phyloP scores from a whole-genome alignment of 2,113 vertebrate genomes.

The Poeciliopsis turrubarensis region DNA sequence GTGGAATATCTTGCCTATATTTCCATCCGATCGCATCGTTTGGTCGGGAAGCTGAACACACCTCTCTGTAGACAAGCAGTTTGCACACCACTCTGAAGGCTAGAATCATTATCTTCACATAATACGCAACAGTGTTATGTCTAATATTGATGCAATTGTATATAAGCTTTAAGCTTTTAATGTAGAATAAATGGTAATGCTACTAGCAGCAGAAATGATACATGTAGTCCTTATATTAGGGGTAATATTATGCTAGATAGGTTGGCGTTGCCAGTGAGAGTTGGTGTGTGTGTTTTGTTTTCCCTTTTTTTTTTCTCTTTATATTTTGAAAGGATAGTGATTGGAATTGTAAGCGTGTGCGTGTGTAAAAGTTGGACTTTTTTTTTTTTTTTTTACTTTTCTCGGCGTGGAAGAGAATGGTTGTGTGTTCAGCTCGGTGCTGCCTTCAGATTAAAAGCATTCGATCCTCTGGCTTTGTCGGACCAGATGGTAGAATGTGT shows the following conservation, averaged over 20 bases:
- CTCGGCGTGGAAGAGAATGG: not conserved
- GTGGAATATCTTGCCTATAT: slow-evolving; percentile 43
- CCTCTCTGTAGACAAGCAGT: slow-evolving; percentile 57
- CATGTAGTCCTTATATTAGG: slow-evolving; percentile 80
- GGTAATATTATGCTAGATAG: slow-evolving; percentile 72
- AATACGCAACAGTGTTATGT: slow-evolving; percentile 71
- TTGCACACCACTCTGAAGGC: slow-evolving; percentile 54
- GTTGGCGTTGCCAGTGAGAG: slow-evolving; percentile 72
- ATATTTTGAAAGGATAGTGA: slow-evolving; percentile 27
- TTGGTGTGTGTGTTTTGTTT: slow-evolving; percentile 50
- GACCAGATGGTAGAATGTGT: not conserved
- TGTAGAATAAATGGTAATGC: slow-evolving; percentile 74
- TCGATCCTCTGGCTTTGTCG: slow-evolving; percentile 2
- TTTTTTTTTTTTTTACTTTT: slow-evolving; percentile 7
- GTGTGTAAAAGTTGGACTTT: slow-evolving; percentile 31
- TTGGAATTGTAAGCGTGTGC: slow-evolving; percentile 37
- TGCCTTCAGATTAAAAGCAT: slow-evolving; percentile 48
- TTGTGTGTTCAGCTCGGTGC: slow-evolving; percentile 14
- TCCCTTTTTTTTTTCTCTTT: slow-evolving; percentile 18
- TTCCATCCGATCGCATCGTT: slow-evolving; percentile 31
- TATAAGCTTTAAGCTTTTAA: slow-evolving; percentile 79
- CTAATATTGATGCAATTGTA: slow-evolving; percentile 75
- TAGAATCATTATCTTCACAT: slow-evolving; percentile 56
- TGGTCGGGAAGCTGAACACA: slow-evolving; percentile 37
- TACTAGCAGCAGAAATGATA: slow-evolving; percentile 75